Percentiles rank a stretch among this genome's conserved stretches.
These are phyloP conservation scores for Nephrotoma guestfalica DNA, from an alignment of 2,888 invertebrate genomes.

Conservation along the genomic window DNA sequence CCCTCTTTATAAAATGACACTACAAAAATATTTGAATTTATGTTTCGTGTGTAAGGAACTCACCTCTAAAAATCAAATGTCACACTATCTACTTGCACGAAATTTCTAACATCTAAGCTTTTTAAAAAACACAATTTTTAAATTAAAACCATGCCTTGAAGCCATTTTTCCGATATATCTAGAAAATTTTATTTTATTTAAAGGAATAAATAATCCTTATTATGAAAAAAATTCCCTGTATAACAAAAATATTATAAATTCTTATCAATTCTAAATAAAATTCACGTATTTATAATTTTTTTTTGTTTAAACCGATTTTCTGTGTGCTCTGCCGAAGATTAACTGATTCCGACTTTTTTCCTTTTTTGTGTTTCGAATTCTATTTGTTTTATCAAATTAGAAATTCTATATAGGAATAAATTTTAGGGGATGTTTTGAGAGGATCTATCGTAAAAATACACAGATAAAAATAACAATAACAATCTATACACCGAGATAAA, in stretches of 20 bases:
- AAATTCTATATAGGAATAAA: neutral
- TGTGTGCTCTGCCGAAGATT: neutral
- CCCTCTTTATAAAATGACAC: neutral
- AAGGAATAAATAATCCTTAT: neutral
- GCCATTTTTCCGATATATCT: neutral
- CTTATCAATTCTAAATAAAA: neutral
- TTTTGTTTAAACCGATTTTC: neutral
- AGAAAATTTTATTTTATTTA: neutral
- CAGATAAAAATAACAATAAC: neutral
- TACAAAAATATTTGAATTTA: neutral
- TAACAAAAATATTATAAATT: neutral
- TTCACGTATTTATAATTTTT: neutral
- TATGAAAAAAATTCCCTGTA: neutral
- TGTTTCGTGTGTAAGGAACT: neutral
- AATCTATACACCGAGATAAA: neutral
- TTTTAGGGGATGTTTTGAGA: neutral
- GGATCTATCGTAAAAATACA: neutral
- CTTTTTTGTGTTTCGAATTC: neutral
- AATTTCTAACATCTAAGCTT: neutral
- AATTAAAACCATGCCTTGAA: neutral
- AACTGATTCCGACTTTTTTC: neutral
- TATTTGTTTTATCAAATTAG: neutral
- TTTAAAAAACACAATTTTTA: neutral
- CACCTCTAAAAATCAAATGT: neutral
- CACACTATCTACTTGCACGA: neutral